Base-by-base conservation (phyloP, 2,888 invertebrate species). In the Agrypnus murinus region DNA sequence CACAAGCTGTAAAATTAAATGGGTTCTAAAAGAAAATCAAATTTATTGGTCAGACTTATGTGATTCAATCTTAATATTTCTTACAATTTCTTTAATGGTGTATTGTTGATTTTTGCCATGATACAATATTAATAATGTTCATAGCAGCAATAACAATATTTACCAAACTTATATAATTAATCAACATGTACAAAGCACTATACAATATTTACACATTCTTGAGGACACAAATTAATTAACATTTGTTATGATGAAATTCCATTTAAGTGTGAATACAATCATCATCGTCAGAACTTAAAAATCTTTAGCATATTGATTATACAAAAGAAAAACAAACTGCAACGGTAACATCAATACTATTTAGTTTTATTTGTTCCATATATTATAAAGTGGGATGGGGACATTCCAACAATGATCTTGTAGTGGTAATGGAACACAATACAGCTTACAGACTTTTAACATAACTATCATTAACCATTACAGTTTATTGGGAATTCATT, bases 151-250 rank as follows among this genome's bases (percentile, higher is more conserved):
- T 80, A 82, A 82, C 81, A 82, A 81, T 77, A 75, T 71, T 77
- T 77, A 77, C 76, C 80, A 79, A 77, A 81, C 80, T 81, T 81
- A 80, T 25, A 74, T 60, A 85, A 85, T 84, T 85, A 84, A 86
- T 87, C 85, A 87, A 87, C 87, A 87, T 87, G 85, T 87, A 87
- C 87, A 87, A 87, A 87, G 87, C 87, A 84, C 81, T 87, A 87
- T 87, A 87, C 87, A 87, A 82, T 87, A 87, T 87, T 80, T 87
- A 87, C 86, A 87, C 79, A 70, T 75, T 65, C 68, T 76, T 71
- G 70, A 77, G 66, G 58, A 69, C 79, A 80, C 78, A 80, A 78
- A 76, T 70, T 80, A 77, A 76, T 78, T 74, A 80, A 81, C 77
- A 79, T 77, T 73, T 72, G 66, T 36, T 36, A 55, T 36, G 48